Base-by-base conservation (phyloP, 1,140 invertebrate genomes). In the Neodiprion fabricii region DNA sequence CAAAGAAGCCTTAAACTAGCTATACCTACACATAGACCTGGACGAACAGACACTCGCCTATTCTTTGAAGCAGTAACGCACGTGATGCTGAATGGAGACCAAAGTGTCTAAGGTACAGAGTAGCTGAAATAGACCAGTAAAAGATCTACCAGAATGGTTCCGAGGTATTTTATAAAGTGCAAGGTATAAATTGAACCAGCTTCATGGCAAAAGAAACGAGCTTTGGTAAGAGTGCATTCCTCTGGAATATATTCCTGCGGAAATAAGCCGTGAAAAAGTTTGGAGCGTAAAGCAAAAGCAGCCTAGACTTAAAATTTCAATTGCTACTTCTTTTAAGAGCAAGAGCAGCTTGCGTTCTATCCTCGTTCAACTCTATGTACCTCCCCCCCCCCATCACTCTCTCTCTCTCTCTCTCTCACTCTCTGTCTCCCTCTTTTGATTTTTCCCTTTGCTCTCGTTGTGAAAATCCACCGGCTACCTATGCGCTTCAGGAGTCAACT, bases 281-380 rank as follows among this genome's bases (percentile, higher is more conserved):
- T 5, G n/a, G 67, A 14, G 21, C 67, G 11, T 14, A 47, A 69
- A 47, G 21, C 67, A 1, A 69, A 69, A 69, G 67, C 67, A 69
- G 67, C 67, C 67, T 69, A 69, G 67, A 69, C 67, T 69, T 69
- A 14, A 69, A 69, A 69, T 69, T 69, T 69, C 67, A 69, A 69
- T 69, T 69, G 67, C 67, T 12, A 21, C 14, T 47, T 69, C 67
- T 69, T 69, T 69, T 69, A 69, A 69, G 67, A 69, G 67, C 67
- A 11, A 69, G 67, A 69, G 67, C 17, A 23, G 67, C 67, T 47
- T 12, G 14, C 21, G 40, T 69, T 17, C 3, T 69, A 21, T 47
- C 11, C 40, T 69, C 67, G 40, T 21, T 23, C 21, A 69, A 69
- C 4, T 14, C 23, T 69, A 11, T 47, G 7, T 47, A 11, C 12